A percentile compares a stretch with the other conserved stretches of the same genome.
Evolutionary conservation across 2,113 vertebrate genomes (phyloP).

Genomic region (Calyptomena viridis): DNA sequence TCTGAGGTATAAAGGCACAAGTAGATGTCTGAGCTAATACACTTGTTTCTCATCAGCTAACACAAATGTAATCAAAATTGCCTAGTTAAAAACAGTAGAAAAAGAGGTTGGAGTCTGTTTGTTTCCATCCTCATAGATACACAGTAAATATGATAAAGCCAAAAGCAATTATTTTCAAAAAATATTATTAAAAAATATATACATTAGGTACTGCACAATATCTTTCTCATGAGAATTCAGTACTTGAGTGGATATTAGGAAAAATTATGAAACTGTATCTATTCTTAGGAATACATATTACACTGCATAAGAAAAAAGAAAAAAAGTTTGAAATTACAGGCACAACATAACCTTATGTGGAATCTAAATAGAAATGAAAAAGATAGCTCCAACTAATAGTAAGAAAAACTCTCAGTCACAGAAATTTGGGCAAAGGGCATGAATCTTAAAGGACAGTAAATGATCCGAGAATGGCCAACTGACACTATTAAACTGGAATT

Average conservation of each 20-base stretch:
- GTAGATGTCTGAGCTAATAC: neutral
- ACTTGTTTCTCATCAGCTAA: neutral
- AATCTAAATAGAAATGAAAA: neutral
- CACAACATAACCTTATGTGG: neutral
- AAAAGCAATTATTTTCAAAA: neutral
- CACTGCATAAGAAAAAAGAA: neutral
- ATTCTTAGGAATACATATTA: neutral
- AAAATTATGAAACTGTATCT: neutral
- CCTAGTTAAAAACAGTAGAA: neutral
- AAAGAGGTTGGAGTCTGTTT: neutral
- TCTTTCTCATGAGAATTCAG: neutral
- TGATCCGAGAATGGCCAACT: neutral
- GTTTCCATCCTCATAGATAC: neutral
- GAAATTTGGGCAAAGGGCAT: neutral
- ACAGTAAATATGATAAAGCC: neutral
- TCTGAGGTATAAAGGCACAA: neutral
- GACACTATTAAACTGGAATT: neutral
- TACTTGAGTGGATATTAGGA: neutral
- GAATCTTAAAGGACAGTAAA: neutral
- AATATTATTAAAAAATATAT: neutral
- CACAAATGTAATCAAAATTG: neutral
- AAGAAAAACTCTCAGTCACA: neutral
- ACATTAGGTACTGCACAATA: neutral
- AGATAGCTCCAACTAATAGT: neutral
- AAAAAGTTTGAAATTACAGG: neutral